Evolutionary conservation across 2,888 invertebrate genomes (phyloP), one percentile per base, ranked within the genome.

Genomic region (Drosophila flavopinicola): DNA sequence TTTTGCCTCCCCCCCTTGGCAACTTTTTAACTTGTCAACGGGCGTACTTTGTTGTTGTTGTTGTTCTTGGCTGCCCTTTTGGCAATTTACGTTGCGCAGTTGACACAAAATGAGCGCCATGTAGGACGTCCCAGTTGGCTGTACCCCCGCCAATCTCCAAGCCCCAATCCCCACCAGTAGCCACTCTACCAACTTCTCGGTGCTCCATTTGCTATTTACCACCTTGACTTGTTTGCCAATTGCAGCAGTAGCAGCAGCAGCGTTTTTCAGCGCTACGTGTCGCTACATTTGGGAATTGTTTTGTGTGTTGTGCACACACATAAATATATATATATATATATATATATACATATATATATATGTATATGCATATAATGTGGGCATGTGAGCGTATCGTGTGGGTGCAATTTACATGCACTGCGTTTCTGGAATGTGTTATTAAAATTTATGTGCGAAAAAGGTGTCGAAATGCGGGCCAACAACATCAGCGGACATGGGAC

Each of bases 181-280:
- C 17, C n/a, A n/a, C 38, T 15, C 11, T 20, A 9, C 49, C 39
- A 47, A 41, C 29, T 47, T 35, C 23, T 9, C 24, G 13, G 13
- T 68, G 39, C 72, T 61, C 65, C 79, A 66, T 65, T 68, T 74
- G 66, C 67, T 65, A 75, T 75, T 77, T 80, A 69, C 80, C 80
- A 78, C 78, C 84, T 84, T 82, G 77, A 85, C 82, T 78, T 84
- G 78, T 74, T 84, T 84, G 75, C 70, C 80, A 77, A 77, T 77
- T 83, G 79, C 70, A 76, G 49, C 57, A 66, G 70, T 66, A 75
- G 56, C 38, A 27, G 32, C 57, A 54, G 53, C 42, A 59, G 56
- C 60, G 45, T 75, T 69, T 72, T 66, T 67, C 57, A 54, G 44
- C 58, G 66, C 33, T 71, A 75, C 69, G 79, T 83, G 79, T 77